Evolutionary conservation across 2,888 invertebrate species (phyloP), one percentile per base, ranked within the genome.

Genomic region (Eucriotettix oculatus): DNA sequence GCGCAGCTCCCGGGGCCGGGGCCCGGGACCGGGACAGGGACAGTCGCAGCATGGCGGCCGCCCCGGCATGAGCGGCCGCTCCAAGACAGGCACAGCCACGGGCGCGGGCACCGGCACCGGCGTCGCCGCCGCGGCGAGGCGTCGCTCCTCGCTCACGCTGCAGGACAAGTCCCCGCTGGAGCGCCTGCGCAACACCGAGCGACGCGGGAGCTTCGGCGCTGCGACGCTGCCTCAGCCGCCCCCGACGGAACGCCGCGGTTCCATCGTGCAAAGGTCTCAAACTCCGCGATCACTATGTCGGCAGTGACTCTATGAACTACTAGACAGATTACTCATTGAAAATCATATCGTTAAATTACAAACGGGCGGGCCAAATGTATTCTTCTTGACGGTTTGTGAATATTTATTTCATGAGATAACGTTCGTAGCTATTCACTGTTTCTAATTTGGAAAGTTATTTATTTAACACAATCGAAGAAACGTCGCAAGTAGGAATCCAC

Each of bases 71-170:
- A 29, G n/a, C 43, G 57, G 43, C 43, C 42, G 56, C 10, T 16
- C 41, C 60, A 16, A 9, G 16, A 16, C 10, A n/a, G 44, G 44
- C 44, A n/a, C 40, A 44, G 56, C 42, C 16, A 17, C n/a, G 3
- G 41, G 1, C 10, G 29, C 42, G 56, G 12, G 29, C 57, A 1
- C 12, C 11, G n/a, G 42, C 10, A 16, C 43, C 2, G 16, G 17
- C 42, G 57, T 17, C 43, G 57, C 57, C 1, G 16, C 16, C 9
- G 57, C 42, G 56, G n/a, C 57, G 57, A n/a, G 44, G 42, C 64
- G 69, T 5, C 66, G 70, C 59, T 68, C 68, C 64, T 70, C 70
- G 16, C 65, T 69, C 42, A 66, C 68, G 17, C 63, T 67, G 64
- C 29, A 29, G 29, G 68, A 68, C 58, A 67, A 65, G 52, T 63